These are phyloP conservation scores for Drosophila rhopaloa DNA, from an alignment of 1,140 invertebrate species.

Conservation along the genomic window DNA sequence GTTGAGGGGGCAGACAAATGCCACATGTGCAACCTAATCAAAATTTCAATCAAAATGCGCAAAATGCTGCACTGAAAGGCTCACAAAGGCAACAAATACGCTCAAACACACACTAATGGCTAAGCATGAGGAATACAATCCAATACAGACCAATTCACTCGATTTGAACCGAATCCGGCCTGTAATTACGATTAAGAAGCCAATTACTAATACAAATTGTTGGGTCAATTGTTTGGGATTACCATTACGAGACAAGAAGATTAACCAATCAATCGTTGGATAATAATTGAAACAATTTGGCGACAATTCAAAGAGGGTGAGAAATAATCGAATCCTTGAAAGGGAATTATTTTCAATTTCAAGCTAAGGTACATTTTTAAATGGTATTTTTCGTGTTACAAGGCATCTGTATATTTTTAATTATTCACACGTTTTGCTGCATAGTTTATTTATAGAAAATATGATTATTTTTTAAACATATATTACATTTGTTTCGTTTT, in stretches of 20 bases:
- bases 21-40: conserved; percentile 74
- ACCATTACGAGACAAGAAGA: conserved; percentile 23
- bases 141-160: conserved; percentile 9
- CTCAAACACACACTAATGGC: conserved; percentile 21
- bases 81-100: conserved; percentile 44
- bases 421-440: not conserved
- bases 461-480: not conserved
- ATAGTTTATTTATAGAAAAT: not conserved
- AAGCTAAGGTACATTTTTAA: too few species aligned
- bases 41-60: conserved; percentile 75
- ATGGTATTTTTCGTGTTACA: too few species aligned
- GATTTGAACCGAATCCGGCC: conserved; percentile 29
- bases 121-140: conserved; percentile 40
- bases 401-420: not conserved
- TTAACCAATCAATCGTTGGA: conserved; percentile 43
- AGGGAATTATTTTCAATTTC: not conserved
- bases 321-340: not conserved
- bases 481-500: conserved; percentile 57
- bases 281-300: conserved; percentile 42
- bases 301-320: conserved; percentile 9
- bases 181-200: conserved; percentile 47
- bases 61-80: conserved; percentile 55
- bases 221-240: conserved; percentile 20
- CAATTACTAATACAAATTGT: conserved; percentile 45
- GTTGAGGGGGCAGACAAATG: conserved; percentile 51